These are phyloP conservation scores for Drosophila busckii DNA, from an alignment of 1,140 invertebrate genomes.

Conservation along the genomic window DNA sequence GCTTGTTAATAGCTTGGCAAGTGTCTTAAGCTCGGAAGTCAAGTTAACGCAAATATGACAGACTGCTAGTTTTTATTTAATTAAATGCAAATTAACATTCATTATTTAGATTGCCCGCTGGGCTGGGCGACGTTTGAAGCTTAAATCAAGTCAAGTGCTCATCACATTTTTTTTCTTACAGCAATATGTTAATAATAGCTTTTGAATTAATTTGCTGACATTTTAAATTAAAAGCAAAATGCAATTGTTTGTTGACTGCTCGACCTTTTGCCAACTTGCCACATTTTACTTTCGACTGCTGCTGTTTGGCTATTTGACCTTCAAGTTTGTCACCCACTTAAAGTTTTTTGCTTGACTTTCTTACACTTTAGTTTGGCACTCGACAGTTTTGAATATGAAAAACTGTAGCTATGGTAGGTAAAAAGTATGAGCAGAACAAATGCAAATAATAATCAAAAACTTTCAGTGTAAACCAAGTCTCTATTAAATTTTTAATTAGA, in stretches of 20 bases:
- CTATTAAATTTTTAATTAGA: conserved; percentile 76
- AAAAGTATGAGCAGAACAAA: conserved; percentile 26
- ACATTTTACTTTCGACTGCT: background rate
- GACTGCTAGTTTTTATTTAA: conserved; percentile 44
- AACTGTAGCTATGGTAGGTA: conserved; percentile 29
- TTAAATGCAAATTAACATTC: conserved; percentile 58
- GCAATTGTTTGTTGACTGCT: conserved; percentile 2
- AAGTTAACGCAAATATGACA: conserved; percentile 49
- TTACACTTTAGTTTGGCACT: conserved; percentile 12
- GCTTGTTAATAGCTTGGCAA: conserved; percentile 31
- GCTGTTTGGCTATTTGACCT: conserved; percentile 36
- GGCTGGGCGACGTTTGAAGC: conserved; percentile 16
- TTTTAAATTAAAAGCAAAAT: too few relatives aligned
- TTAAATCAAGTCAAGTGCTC: background rate
- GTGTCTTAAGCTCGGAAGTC: conserved; percentile 65
- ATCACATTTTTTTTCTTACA: background rate
- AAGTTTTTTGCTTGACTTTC: conserved; percentile 31
- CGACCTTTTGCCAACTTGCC: background rate
- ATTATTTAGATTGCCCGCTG: conserved; percentile 44
- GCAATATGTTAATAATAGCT: background rate
- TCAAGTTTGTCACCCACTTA: conserved; percentile 36
- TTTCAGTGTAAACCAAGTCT: conserved; percentile 54
- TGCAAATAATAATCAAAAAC: conserved; percentile 72
- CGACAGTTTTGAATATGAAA: conserved; percentile 17
- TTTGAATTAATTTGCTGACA: background rate